Evolutionary conservation across 2,888 invertebrate species (phyloP).

Genomic region (Hydraecia micacea): DNA sequence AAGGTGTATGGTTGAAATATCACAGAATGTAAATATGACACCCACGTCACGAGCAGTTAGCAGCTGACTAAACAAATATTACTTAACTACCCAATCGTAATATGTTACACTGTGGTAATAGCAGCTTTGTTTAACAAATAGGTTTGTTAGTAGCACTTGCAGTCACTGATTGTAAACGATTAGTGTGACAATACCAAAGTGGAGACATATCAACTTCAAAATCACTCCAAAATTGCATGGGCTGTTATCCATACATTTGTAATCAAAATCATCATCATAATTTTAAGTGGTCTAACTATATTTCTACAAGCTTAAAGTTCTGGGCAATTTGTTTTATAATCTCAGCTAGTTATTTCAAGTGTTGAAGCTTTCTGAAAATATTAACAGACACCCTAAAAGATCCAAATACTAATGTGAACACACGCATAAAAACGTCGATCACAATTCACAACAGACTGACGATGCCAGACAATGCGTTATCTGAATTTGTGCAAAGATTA

Average conservation of each 20-base stretch:
- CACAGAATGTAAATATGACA: constrained; percentile 28
- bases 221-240: neutral
- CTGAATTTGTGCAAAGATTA: constrained; percentile 62
- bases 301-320: neutral
- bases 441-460: constrained; percentile 48
- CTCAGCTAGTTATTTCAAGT: neutral
- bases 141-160: constrained; percentile 1
- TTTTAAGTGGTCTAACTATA: no score
- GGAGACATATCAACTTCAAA: neutral
- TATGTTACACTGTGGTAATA: constrained; percentile 32
- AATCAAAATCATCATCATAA: neutral
- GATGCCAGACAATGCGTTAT: constrained; percentile 59
- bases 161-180: constrained; percentile 22
- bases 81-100: constrained; percentile 48
- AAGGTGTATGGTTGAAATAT: constrained; percentile 5
- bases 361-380: neutral
- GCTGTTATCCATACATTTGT: neutral
- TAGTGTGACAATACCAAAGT: neutral
- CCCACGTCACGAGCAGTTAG: constrained; percentile 52
- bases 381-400: neutral
- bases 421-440: constrained; percentile 58
- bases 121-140: constrained; percentile 29
- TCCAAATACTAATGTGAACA: neutral
- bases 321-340: neutral
- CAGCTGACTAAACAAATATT: constrained; percentile 57